Conservation (phyloP, 2,888 invertebrate species). For the Calameuta filiformis region DNA sequence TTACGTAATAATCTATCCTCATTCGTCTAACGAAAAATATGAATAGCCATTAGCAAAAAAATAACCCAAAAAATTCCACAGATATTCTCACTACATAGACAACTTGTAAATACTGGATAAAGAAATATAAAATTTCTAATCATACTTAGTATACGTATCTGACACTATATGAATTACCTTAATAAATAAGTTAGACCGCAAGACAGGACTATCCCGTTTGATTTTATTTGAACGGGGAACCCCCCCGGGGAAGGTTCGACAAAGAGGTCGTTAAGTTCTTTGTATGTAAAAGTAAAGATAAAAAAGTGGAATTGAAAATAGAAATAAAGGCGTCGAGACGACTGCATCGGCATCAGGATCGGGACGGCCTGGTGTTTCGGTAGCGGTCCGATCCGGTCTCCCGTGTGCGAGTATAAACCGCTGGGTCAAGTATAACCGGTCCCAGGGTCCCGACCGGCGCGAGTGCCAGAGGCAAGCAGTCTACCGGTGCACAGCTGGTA, state of each 20-base stretch:
- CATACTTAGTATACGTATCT: not conserved
- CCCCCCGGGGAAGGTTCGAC: not conserved
- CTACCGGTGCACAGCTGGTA: slow-evolving; percentile 51
- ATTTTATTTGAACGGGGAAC: not conserved
- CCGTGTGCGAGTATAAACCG: slow-evolving; percentile 31
- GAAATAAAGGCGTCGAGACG: slow-evolving; percentile 5
- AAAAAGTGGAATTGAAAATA: not conserved
- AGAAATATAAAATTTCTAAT: not conserved
- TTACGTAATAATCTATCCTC: not conserved
- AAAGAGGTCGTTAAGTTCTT: not conserved
- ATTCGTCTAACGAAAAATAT: not conserved
- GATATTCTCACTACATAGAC: not conserved
- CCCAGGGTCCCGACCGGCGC: slow-evolving; percentile 40
- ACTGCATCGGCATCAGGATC: slow-evolving; percentile 5
- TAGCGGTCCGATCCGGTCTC: slow-evolving; percentile 34
- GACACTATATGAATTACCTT: not conserved
- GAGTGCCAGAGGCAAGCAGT: slow-evolving; percentile 43
- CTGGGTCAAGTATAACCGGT: slow-evolving; percentile 61
- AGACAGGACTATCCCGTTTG: not conserved
- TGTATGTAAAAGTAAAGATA: not conserved
- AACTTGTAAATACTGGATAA: not conserved
- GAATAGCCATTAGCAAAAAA: not conserved
- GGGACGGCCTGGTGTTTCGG: slow-evolving; percentile 35
- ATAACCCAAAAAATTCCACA: not conserved
- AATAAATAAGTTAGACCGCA: not conserved